Evolutionary conservation across 1,140 invertebrate species (phyloP), one percentile per base, ranked within the genome.

Genomic region (Plectus sambesii): DNA sequence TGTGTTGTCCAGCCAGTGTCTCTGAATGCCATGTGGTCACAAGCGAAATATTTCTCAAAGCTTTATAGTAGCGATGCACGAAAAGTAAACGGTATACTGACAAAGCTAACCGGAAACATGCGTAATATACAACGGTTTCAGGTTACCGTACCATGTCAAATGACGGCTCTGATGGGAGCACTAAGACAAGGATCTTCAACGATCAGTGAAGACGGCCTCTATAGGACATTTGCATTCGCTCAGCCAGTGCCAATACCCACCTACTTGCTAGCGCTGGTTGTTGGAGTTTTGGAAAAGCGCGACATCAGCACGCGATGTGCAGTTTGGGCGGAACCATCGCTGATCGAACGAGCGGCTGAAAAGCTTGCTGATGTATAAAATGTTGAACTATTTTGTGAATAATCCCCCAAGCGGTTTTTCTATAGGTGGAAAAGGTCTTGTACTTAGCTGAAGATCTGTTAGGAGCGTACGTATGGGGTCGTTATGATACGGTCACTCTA

Each of bases 271-370:
- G 87, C 89, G 3, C 80, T 96, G 58, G 88, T 82, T 27, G 83
- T 82, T 22, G 90, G 87, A 19, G 79, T 79, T 41, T 62, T 96
- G 41, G 83, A 85, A 53, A 81, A 77, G 1, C 77, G 66, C 54
- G 49, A 66, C 30, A 66, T 37, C 55, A 75, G 80, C 60, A 69
- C 77, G 36, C 74, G 86, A 61, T 83, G 82, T 6, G 76, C 76
- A 60, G 85, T 93, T 0, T 94, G 87, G 87, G 79, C 84, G 0
- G 88, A 96, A 69, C 79, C 81, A 62, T 83, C 84, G 56, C 76
- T 85, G 47, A 78, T 94, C 6, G 84, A 92, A 26, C 74, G 76
- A 55, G 81, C 84, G 59, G 83, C 82, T 8, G 83, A 79, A 72
- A 87, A 93, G 70, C 93, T 93, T 75, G 79, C 77, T 1, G 81